These are phyloP conservation scores for Euura saliciscinereae DNA, from an alignment of 1,140 invertebrate genomes.

Conservation along the genomic window DNA sequence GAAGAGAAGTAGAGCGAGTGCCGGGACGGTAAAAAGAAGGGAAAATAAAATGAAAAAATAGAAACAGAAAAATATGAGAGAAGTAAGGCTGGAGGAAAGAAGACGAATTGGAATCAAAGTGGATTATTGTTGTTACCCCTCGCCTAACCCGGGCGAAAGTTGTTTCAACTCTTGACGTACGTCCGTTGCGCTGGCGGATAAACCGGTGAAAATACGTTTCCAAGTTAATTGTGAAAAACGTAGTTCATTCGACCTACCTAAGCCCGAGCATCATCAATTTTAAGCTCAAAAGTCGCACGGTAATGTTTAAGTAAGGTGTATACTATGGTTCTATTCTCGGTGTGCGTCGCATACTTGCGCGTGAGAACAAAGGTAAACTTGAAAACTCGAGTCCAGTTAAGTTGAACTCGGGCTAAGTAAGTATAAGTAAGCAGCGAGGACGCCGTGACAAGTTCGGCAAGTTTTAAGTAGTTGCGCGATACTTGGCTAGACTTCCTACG, in stretches of 20 bases:
- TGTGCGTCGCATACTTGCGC: background rate
- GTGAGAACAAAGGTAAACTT: conserved; percentile 53
- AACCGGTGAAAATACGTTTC: background rate
- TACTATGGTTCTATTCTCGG: too few species aligned
- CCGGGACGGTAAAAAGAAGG: background rate
- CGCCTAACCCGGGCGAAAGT: background rate
- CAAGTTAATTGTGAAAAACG: background rate
- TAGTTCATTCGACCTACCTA: background rate
- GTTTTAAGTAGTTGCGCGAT: conserved; percentile 55
- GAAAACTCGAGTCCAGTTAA: conserved; percentile 37
- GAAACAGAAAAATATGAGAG: background rate
- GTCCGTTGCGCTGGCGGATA: background rate
- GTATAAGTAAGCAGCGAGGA: conserved; percentile 27
- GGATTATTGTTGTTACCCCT: conserved; percentile 9
- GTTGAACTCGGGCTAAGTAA: conserved; percentile 26
- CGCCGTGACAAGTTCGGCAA: conserved; percentile 50
- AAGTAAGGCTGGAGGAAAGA: background rate
- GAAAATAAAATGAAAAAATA: background rate
- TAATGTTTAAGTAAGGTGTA: too few species aligned
- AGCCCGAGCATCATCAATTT: background rate
- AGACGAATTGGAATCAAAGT: conserved; percentile 12
- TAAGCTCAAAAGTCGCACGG: too few species aligned
- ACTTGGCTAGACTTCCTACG: conserved; percentile 22
- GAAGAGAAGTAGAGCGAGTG: conserved; percentile 15
- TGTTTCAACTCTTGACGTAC: conserved; percentile 4